Evolutionary conservation across 2,113 vertebrate species (phyloP).

Genomic region (Halichoerus grypus): DNA sequence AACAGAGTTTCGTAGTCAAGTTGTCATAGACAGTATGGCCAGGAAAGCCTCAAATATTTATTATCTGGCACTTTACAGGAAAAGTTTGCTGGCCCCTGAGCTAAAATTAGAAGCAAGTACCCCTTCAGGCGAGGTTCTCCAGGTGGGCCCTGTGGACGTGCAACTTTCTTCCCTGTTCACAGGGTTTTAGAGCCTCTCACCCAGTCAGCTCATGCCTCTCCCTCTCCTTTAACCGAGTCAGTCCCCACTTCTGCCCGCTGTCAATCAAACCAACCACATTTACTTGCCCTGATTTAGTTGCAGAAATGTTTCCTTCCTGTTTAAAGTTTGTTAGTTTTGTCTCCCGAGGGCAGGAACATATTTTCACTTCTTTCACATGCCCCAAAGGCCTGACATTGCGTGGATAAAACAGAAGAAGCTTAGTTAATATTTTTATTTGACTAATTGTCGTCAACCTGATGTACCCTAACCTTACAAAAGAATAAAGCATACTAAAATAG

Average conservation of each 20-base stretch:
- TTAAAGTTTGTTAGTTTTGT: not conserved
- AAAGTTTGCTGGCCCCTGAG: not conserved
- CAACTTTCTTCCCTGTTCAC: not conserved
- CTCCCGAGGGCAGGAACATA: not conserved
- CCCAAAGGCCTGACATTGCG: not conserved
- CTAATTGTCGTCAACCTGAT: slow-evolving; percentile 50
- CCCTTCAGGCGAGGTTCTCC: not conserved
- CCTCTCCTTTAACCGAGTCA: not conserved
- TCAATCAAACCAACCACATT: not conserved
- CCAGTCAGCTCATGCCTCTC: not conserved
- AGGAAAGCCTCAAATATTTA: not conserved
- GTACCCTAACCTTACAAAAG: not conserved
- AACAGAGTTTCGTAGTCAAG: not conserved
- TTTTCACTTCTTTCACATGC: not conserved
- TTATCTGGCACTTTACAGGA: not conserved
- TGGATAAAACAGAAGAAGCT: not conserved
- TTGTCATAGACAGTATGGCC: not conserved
- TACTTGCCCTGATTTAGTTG: not conserved
- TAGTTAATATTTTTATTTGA: slow-evolving; percentile 64
- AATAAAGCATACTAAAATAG: slow-evolving; percentile 49
- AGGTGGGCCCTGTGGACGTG: not conserved
- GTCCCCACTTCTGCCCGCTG: not conserved
- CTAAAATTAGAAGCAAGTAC: not conserved
- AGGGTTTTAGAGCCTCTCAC: not conserved
- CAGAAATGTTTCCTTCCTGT: not conserved